A percentile compares a stretch with the other conserved stretches of the same genome.
Evolutionary conservation across 2,888 invertebrate species (phyloP).

Genomic region (Polymixis flavicincta): DNA sequence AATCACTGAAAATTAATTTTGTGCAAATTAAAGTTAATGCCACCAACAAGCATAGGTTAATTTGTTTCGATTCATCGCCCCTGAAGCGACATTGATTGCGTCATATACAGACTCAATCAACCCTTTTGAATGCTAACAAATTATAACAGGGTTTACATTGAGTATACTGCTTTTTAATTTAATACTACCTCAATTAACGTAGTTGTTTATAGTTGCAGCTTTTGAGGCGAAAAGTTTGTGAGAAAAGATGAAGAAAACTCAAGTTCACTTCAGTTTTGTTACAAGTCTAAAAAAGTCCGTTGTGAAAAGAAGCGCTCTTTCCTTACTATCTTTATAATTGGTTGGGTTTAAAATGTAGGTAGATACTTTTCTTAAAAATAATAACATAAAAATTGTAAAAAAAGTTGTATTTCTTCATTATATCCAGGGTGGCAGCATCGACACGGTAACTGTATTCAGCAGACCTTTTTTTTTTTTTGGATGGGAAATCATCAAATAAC

Average conservation of each 20-base stretch:
- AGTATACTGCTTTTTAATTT: slow-evolving; percentile 49
- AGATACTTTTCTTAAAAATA: background rate
- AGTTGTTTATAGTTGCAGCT: background rate
- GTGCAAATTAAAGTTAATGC: slow-evolving; percentile 72
- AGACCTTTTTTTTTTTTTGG: no score
- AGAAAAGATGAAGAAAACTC: slow-evolving; percentile 10
- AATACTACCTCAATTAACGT: background rate
- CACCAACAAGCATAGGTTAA: slow-evolving; percentile 69
- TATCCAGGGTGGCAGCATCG: no score
- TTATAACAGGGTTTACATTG: slow-evolving; percentile 57
- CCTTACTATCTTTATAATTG: slow-evolving; percentile 25
- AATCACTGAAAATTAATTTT: slow-evolving; percentile 68
- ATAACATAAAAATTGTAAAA: background rate
- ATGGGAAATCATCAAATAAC: no score
- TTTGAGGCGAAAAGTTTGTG: background rate
- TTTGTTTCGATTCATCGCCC: slow-evolving; percentile 73
- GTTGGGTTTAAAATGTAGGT: background rate
- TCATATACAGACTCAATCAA: slow-evolving; percentile 73
- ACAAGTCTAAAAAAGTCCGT: background rate
- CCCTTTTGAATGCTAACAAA: slow-evolving; percentile 69
- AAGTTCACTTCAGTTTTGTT: slow-evolving; percentile 11
- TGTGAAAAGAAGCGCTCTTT: background rate
- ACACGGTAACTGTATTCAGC: no score
- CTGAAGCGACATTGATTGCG: slow-evolving; percentile 72
- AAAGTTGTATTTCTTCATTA: background rate